phyloP scores from a whole-genome alignment of 2,888 invertebrate species.

The Scotopteryx bipunctaria region DNA sequence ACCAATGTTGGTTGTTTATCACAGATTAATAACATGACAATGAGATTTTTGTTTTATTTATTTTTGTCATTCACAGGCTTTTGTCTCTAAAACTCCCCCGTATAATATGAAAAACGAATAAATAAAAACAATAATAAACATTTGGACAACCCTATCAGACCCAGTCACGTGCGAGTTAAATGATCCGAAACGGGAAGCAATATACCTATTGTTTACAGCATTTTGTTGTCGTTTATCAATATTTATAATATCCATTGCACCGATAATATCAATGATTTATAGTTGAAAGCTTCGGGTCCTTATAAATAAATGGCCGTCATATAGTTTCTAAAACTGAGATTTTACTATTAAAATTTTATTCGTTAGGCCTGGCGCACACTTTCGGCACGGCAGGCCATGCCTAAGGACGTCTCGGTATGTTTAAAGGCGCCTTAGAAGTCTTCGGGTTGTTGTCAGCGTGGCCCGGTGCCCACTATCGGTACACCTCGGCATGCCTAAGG shows the following conservation, averaged over 20 bases:
- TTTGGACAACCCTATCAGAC: slow-evolving; percentile 65
- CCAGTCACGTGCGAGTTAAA: slow-evolving; percentile 75
- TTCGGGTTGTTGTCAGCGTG: no score
- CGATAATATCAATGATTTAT: slow-evolving; percentile 50
- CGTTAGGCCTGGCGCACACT: no score
- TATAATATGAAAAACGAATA: slow-evolving; percentile 43
- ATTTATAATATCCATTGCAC: slow-evolving; percentile 60
- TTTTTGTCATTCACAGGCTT: background rate
- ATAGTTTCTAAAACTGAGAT: background rate
- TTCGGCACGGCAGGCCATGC: no score
- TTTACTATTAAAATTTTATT: no score
- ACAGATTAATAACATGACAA: no score
- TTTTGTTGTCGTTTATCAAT: slow-evolving; percentile 72
- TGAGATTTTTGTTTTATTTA: no score
- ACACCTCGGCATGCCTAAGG: no score
- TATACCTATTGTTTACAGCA: slow-evolving; percentile 73
- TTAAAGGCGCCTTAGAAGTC: no score
- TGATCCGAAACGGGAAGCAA: slow-evolving; percentile 76
- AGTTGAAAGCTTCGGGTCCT: slow-evolving; percentile 8
- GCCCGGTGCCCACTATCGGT: no score
- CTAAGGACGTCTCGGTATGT: no score
- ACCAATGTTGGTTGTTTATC: no score
- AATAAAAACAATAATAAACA: slow-evolving; percentile 64
- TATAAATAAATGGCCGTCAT: background rate
- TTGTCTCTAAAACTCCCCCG: slow-evolving; percentile 12